Evolutionary conservation across 2,113 vertebrate species (phyloP), one percentile per base, ranked within the genome.

Genomic region (Malurus melanocephalus): DNA sequence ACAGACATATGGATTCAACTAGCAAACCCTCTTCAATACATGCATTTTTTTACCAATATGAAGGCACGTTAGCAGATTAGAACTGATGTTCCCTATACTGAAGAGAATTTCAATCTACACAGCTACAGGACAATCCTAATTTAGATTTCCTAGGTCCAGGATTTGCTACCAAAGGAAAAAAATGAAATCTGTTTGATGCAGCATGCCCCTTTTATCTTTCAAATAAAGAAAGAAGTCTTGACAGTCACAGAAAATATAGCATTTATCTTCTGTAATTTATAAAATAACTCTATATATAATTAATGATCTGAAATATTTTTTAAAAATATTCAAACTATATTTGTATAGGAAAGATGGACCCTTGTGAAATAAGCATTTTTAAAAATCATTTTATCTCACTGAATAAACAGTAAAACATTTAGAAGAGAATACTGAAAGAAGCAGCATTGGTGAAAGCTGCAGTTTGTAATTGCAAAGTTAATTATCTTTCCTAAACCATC

Each of bases 401-500:
- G 92, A 91, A 96, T 95, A 97, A 97, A 95, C 78, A 96, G 85
- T 94, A 85, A 94, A 96, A 97, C 85, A 95, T 97, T 96, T 97
- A 95, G 93, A 97, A 96, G 93, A 97, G 96, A 96, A 96, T 95
- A 93, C 93, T 93, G 95, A 94, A 96, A 97, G 95, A 98, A 97
- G 94, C 95, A 94, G 96, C 97, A 91, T 91, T 97, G 96, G 96
- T 96, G 97, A 98, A 98, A 98, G 98, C 98, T 96, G 97, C 76
- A 80, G 97, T 97, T 97, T 97, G 97, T 99, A 98, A 99, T 99
- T 99, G 98, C 98, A 98, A 99, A 99, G 98, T 98, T 98, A 99
- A 99, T 99, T 99, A 98, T 98, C 98, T 99, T 99, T 98, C 97
- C 98, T 97, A 98, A 98, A 98, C 98, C 98, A 98, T 99, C 98